A percentile compares a stretch with the other conserved stretches of the same genome.
Conservation (phyloP, 1,140 invertebrate species). For the Hypsibius dujardini region DNA sequence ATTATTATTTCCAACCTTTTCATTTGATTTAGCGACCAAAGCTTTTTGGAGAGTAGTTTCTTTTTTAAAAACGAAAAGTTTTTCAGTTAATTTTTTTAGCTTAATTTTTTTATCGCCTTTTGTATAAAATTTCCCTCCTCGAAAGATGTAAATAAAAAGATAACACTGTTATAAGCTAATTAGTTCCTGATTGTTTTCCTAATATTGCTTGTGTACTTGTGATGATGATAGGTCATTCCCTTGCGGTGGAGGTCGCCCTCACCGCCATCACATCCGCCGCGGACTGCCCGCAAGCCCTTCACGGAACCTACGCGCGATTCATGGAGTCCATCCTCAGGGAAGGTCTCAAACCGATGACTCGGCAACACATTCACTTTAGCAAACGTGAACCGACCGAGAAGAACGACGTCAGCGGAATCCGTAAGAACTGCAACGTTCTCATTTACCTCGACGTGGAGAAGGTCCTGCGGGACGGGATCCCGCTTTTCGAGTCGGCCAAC, state of each 20-base stretch:
- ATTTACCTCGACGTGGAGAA: not conserved
- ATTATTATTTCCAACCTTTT: too few species aligned
- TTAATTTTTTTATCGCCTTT: too few species aligned
- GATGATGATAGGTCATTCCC: too few species aligned
- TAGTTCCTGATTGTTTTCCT: too few species aligned
- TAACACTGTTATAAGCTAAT: too few species aligned
- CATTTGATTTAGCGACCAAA: too few species aligned
- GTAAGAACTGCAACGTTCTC: not conserved
- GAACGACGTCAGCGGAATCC: not conserved
- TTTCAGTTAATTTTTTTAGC: too few species aligned
- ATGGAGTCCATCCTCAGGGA: not conserved
- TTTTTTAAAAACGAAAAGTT: too few species aligned
- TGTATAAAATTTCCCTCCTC: too few species aligned
- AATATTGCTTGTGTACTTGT: too few species aligned
- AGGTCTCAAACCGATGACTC: not conserved
- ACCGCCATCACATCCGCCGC: not conserved
- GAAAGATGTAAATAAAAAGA: too few species aligned
- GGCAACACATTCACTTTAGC: not conserved
- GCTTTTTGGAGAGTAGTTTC: too few species aligned
- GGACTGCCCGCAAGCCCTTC: not conserved
- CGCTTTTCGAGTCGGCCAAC: not conserved
- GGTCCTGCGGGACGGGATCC: constrained; percentile 1
- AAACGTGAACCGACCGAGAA: not conserved
- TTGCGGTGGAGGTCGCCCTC: not conserved
- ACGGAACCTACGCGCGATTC: not conserved